phyloP scores from a whole-genome alignment of 2,888 invertebrate species.

The Leucoptera coffeella region DNA sequence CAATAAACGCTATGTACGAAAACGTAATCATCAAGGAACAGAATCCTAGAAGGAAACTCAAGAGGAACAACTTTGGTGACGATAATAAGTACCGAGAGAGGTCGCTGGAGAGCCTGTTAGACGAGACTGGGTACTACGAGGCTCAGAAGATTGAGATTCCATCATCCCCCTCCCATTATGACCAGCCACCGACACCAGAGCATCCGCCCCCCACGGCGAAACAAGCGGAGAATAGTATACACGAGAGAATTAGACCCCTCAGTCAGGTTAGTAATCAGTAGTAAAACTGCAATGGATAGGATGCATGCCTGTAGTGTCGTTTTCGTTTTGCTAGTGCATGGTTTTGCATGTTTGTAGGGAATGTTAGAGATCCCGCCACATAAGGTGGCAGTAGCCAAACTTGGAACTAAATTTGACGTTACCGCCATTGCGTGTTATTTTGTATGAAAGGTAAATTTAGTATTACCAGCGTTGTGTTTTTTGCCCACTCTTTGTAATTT shows the following conservation, averaged over 20 bases:
- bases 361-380: too few species aligned
- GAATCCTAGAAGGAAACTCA: slow-evolving; percentile 64
- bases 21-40: slow-evolving; percentile 66
- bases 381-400: too few species aligned
- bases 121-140: slow-evolving; percentile 36
- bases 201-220: slow-evolving; percentile 89
- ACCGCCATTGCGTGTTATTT: too few species aligned
- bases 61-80: slow-evolving; percentile 53
- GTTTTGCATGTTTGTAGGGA: too few species aligned
- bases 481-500: too few species aligned
- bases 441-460: too few species aligned
- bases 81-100: slow-evolving; percentile 18
- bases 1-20: slow-evolving; percentile 68
- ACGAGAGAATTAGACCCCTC: slow-evolving; percentile 81
- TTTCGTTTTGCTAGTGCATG: too few species aligned
- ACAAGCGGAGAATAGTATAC: slow-evolving; percentile 84
- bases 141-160: slow-evolving; percentile 53
- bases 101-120: slow-evolving; percentile 56
- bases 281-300: too few species aligned
- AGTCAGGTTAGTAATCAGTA: slow-evolving; percentile 90
- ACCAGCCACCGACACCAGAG: slow-evolving; percentile 89
- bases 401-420: too few species aligned
- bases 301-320: too few species aligned
- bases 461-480: too few species aligned
- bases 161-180: slow-evolving; percentile 82